These are phyloP conservation scores for Psilopogon haemacephalus DNA, from an alignment of 2,113 vertebrate genomes.

Conservation along the genomic window DNA sequence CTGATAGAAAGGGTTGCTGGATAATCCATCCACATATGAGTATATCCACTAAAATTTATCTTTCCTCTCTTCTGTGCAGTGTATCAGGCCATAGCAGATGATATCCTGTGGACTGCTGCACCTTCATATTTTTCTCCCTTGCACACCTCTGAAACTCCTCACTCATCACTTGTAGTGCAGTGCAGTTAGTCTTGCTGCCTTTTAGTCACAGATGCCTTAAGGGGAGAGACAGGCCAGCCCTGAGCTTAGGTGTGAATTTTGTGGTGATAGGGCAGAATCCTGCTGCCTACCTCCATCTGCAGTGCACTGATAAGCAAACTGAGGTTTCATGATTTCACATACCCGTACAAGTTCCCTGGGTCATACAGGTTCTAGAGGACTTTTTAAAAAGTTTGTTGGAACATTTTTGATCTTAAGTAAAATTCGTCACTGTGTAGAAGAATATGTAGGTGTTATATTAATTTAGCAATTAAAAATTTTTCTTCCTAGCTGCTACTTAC, in stretches of 20 bases:
- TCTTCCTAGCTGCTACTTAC: neutral
- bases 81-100: fast-evolving
- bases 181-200: neutral
- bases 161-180: fast-evolving
- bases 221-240: neutral
- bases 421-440: neutral
- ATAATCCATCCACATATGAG: neutral
- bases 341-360: neutral
- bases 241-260: neutral
- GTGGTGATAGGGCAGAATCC: neutral
- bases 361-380: neutral
- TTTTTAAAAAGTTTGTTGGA: neutral
- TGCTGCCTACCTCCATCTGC: neutral
- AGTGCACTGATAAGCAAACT: neutral
- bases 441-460: neutral
- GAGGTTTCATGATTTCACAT: neutral
- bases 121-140: neutral
- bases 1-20: neutral
- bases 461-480: neutral
- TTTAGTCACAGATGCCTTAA: neutral
- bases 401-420: neutral
- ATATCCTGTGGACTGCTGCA: neutral
- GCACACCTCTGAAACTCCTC: fast-evolving
- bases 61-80: neutral
- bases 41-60: neutral